Conservation (phyloP, 1,140 invertebrate species). For the Antheraea mylitta region DNA sequence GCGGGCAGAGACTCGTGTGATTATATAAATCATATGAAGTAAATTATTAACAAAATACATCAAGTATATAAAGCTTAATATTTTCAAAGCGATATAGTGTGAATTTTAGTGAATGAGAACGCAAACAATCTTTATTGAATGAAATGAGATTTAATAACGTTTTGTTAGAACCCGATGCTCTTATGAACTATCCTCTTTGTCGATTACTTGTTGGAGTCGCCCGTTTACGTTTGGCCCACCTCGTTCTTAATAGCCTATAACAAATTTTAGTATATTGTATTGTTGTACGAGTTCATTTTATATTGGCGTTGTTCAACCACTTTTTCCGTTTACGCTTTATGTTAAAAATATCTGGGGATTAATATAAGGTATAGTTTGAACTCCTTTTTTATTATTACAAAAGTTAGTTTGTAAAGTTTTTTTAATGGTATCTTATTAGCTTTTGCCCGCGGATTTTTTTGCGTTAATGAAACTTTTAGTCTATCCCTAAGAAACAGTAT, state of each 20-base stretch:
- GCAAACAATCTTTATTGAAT: conserved; percentile 22
- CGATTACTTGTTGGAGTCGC: conserved; percentile 34
- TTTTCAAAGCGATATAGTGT: neutral
- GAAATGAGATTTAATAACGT: conserved; percentile 71
- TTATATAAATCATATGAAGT: too few species aligned
- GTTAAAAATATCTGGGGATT: neutral
- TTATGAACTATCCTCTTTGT: conserved; percentile 60
- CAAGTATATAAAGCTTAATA: neutral
- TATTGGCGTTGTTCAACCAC: conserved; percentile 32
- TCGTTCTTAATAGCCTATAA: neutral
- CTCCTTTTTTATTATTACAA: neutral
- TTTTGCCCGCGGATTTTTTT: too few species aligned
- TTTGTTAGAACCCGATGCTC: conserved; percentile 61
- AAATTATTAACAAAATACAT: neutral
- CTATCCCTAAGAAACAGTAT: too few species aligned
- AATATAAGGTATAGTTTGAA: neutral
- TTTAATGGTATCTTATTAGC: too few species aligned
- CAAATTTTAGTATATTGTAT: neutral
- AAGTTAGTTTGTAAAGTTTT: too few species aligned
- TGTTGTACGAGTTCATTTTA: conserved; percentile 31
- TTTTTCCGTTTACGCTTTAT: conserved; percentile 41
- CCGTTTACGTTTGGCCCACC: conserved; percentile 42
- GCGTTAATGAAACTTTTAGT: too few species aligned
- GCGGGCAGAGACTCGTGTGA: too few species aligned
- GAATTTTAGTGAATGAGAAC: conserved; percentile 36